phyloP scores from a whole-genome alignment of 37 sponge, comb jelly and placozoan species.

The Beroe forskalii region DNA sequence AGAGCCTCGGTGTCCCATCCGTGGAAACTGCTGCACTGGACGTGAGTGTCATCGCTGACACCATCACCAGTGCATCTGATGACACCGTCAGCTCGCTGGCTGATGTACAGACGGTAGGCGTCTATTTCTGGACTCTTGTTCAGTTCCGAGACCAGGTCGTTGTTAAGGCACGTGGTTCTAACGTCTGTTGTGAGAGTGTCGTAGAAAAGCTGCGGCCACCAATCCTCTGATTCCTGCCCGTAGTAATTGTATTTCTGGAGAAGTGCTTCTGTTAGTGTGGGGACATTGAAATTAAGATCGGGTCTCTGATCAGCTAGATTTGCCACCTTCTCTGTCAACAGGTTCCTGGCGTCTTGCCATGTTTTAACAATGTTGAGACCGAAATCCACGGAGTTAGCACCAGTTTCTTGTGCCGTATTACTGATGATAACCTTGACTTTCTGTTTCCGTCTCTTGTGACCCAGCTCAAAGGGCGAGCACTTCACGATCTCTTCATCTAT shows the following conservation, averaged over 20 bases:
- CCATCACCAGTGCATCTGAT: neutral
- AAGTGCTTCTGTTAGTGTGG: neutral
- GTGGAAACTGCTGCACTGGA: neutral
- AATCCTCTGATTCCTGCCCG: neutral
- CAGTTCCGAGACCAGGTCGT: neutral
- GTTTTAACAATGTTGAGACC: neutral
- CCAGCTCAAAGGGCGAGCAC: neutral
- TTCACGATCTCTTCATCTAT: neutral
- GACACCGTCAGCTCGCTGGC: neutral
- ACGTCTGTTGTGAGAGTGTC: slow-evolving; percentile 40
- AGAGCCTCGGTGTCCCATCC: slow-evolving; percentile 63
- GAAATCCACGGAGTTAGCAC: neutral
- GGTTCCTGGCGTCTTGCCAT: slow-evolving; percentile 19
- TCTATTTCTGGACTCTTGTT: neutral
- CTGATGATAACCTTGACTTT: slow-evolving; percentile 12
- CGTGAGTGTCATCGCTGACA: neutral
- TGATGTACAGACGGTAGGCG: slow-evolving; percentile 11
- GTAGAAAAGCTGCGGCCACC: slow-evolving; percentile 47
- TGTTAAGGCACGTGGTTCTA: slow-evolving; percentile 42
- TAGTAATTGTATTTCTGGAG: neutral
- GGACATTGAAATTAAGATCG: too few relatives aligned
- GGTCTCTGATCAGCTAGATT: neutral
- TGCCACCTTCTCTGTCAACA: neutral
- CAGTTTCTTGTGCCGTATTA: slow-evolving; percentile 51
- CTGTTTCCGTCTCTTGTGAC: neutral